Evolutionary conservation across 2,797 vertebrate genomes (phyloP).

Genomic region (Melanogrammus aeglefinus): DNA sequence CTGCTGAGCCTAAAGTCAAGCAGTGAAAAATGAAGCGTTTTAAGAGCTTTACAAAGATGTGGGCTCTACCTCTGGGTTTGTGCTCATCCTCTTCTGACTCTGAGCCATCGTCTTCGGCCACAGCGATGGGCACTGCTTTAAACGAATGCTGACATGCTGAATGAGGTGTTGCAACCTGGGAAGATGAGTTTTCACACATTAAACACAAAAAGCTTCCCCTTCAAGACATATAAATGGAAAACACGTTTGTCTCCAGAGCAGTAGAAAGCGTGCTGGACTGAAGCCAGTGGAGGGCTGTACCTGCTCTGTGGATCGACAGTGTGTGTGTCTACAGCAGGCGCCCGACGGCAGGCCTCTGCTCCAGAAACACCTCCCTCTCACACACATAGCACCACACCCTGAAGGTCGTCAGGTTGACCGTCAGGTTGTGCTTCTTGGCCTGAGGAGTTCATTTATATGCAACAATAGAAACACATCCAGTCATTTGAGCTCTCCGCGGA

Average conservation of each 20-base stretch:
- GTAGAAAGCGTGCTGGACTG: background rate
- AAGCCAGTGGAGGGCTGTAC: constrained; percentile 53
- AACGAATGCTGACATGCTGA: constrained; percentile 71
- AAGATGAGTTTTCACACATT: constrained; percentile 17
- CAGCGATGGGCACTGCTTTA: constrained; percentile 91
- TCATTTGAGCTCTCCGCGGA: background rate
- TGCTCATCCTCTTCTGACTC: constrained; percentile 97
- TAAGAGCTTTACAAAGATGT: background rate
- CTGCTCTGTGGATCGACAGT: constrained; percentile 75
- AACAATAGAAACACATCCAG: constrained; percentile 10
- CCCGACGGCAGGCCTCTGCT: constrained; percentile 71
- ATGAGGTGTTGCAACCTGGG: constrained; percentile 74
- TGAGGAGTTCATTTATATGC: constrained; percentile 43
- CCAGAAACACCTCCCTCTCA: constrained; percentile 93
- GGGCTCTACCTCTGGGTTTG: constrained; percentile 88
- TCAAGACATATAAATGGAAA: background rate
- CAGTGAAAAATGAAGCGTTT: no score
- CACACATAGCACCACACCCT: constrained; percentile 97
- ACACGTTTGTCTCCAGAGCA: no score
- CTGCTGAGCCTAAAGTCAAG: no score
- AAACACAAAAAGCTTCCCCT: constrained; percentile 5
- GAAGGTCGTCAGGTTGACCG: constrained; percentile 95
- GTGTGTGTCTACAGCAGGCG: constrained; percentile 47
- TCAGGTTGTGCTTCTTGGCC: constrained; percentile 94
- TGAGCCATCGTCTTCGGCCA: constrained; percentile 94